Base-by-base conservation (phyloP, 2,797 vertebrate genomes). In the Myotis vivesi region DNA sequence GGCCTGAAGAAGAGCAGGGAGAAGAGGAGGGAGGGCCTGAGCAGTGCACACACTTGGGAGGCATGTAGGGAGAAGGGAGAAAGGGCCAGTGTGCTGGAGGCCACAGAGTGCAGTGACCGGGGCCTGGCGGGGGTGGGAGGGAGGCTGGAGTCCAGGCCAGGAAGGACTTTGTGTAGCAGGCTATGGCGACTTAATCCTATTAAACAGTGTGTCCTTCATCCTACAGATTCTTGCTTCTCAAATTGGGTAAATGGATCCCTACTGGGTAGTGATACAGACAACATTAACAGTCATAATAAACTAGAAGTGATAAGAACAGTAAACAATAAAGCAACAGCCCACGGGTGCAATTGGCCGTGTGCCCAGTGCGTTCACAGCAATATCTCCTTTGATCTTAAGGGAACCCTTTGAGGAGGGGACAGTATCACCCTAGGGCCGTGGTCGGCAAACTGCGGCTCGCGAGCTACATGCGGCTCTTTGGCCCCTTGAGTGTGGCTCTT, bases 21-120 rank as follows among this genome's bases (percentile, higher is more conserved):
- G 44, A 22, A 62, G 8, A 19, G 0, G 38, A 51, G 55, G 4
- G 6, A 71, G 6, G 77, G 22, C 0, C 5, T 0, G 10, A 44
- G 64, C 22, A 20, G 13, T 11, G 46, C 19, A 44, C 8, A 41
- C 51, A 77, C 10, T 49, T 57, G 53, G 38, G 66, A 85, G 46
- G 11, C n/a, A 6, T 5, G 8, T 4, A 44, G 2, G 7, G 0
- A 0, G 17, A 69, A 62, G 9, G 22, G 57, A 55, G 30, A 76
- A 55, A 20, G 0, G 15, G 25, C 2, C 28, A 3, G 5, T 22
- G 12, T 30, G 7, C 13, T 20, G 2, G 11, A 72, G 1, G n/a
- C 5, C 33, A 8, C 3, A 23, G n/a, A 38, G 33, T 8, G 44
- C 8, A 69, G n/a, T 16, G 44, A 2, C 16, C 2, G 0, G 2